phyloP scores from a whole-genome alignment of 1,140 invertebrate genomes.

The Lepidostoma basale region DNA sequence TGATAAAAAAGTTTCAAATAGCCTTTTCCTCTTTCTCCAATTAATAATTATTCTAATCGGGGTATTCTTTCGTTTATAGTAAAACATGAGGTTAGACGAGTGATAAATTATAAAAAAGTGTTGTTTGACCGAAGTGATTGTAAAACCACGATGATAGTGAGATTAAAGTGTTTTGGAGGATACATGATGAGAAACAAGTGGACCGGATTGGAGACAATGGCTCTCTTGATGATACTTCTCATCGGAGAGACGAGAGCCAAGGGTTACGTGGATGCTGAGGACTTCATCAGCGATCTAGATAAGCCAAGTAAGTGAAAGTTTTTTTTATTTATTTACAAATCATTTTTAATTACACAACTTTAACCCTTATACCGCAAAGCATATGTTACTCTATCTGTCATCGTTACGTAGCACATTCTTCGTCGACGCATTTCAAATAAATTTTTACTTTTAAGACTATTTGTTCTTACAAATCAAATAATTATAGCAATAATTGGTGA shows the following conservation, averaged over 20 bases:
- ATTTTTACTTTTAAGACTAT: too few species aligned
- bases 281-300: slow-evolving; percentile 45
- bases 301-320: slow-evolving; percentile 45
- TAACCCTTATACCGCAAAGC: not conserved
- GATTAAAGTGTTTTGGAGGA: slow-evolving; percentile 27
- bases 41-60: not conserved
- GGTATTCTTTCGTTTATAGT: not conserved
- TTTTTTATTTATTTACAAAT: too few species aligned
- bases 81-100: not conserved
- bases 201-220: slow-evolving; percentile 4
- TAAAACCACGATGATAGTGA: slow-evolving; percentile 39
- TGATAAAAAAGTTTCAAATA: not conserved
- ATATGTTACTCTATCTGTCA: too few species aligned
- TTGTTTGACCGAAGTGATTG: not conserved
- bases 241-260: slow-evolving; percentile 13
- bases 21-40: not conserved
- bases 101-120: not conserved
- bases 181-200: not conserved
- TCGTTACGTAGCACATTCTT: too few species aligned
- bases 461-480: too few species aligned
- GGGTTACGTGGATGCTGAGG: slow-evolving; percentile 41
- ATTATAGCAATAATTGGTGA: too few species aligned
- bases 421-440: too few species aligned
- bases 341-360: not conserved
- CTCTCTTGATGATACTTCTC: slow-evolving; percentile 5